phyloP scores from a whole-genome alignment of 2,113 vertebrate genomes.

The Psilopsiagon aurifrons region DNA sequence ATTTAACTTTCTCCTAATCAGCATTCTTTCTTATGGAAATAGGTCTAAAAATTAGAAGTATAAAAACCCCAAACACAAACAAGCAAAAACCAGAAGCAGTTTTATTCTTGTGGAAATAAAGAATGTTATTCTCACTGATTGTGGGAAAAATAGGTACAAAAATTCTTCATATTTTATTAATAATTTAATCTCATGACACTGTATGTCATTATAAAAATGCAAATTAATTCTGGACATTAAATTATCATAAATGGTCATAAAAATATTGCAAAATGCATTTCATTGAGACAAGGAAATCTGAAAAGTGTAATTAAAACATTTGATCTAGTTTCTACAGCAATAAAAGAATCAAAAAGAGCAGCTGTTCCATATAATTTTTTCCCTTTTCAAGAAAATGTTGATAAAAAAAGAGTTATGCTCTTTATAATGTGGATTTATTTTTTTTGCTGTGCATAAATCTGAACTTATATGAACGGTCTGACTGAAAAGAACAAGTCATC shows the following conservation, averaged over 20 bases:
- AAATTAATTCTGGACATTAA: background rate
- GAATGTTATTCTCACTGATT: background rate
- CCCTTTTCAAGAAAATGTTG: background rate
- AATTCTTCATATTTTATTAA: background rate
- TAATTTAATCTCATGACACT: background rate
- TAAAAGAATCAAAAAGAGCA: background rate
- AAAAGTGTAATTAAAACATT: background rate
- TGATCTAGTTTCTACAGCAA: background rate
- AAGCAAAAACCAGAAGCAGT: background rate
- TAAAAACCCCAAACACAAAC: background rate
- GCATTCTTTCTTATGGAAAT: background rate
- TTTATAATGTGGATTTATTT: background rate
- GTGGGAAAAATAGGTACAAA: background rate
- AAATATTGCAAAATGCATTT: background rate
- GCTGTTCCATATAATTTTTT: background rate
- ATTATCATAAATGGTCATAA: background rate
- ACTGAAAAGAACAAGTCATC: background rate
- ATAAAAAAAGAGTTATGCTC: background rate
- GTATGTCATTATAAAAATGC: background rate
- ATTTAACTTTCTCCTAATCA: background rate
- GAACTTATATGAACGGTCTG: background rate
- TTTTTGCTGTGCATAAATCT: background rate
- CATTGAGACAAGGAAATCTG: background rate
- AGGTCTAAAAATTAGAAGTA: background rate
- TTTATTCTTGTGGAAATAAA: background rate